Percentiles rank a stretch among this genome's conserved stretches.
phyloP scores from a whole-genome alignment of 2,113 vertebrate genomes.

The Oostethus manadensis region DNA sequence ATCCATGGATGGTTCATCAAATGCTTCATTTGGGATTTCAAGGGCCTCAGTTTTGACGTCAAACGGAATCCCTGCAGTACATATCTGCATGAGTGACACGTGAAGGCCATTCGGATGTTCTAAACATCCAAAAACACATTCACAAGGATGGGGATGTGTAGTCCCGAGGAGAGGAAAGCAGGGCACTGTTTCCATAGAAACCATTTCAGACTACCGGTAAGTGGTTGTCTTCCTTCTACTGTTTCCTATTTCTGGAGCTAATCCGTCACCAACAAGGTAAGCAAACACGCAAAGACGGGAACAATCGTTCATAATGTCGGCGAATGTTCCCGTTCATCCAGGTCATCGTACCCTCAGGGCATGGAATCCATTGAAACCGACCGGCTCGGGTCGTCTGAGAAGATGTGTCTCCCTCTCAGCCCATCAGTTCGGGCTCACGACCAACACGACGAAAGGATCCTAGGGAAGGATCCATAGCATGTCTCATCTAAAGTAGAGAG shows the following conservation, averaged over 20 bases:
- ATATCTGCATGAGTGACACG: no score
- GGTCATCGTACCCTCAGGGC: no score
- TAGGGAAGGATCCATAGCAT: no score
- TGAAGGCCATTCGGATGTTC: no score
- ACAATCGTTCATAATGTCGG: conserved; percentile 15
- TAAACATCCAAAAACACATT: neutral
- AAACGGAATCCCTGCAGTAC: neutral
- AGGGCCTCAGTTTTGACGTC: neutral
- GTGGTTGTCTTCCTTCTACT: conserved; percentile 36
- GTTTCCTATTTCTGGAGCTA: conserved; percentile 19
- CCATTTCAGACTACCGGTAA: conserved; percentile 55
- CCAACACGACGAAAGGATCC: no score
- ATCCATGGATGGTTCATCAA: conserved; percentile 1
- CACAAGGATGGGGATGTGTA: conserved; percentile 11
- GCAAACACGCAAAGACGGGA: conserved; percentile 18
- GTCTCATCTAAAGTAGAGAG: no score
- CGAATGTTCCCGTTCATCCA: no score
- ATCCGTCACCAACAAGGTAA: conserved; percentile 16
- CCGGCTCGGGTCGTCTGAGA: no score
- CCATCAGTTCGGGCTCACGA: no score
- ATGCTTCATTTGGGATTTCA: neutral
- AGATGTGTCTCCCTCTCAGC: no score
- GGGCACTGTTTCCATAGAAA: conserved; percentile 73
- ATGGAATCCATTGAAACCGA: no score
- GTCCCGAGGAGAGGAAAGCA: conserved; percentile 34